phyloP scores from a whole-genome alignment of 1,140 invertebrate species.

The Drosophila ercepeae region DNA sequence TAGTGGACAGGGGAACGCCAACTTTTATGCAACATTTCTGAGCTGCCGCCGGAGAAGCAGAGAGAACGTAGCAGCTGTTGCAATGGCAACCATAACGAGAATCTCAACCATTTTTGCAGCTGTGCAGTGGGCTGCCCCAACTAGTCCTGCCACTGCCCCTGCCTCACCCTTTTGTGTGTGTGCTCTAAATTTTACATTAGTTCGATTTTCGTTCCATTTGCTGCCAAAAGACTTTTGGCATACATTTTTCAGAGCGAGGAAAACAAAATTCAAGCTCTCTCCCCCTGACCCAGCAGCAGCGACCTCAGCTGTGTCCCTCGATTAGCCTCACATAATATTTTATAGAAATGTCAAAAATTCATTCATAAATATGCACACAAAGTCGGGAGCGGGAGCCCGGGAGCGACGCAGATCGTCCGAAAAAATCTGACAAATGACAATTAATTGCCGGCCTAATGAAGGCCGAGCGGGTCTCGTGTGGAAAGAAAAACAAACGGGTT shows the following conservation, averaged over 20 bases:
- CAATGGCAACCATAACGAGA: conserved; percentile 63
- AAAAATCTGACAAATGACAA: conserved; percentile 74
- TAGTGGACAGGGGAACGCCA: conserved; percentile 34
- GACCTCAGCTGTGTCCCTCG: conserved; percentile 7
- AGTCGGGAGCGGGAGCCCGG: too few relatives aligned
- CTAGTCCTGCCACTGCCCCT: conserved; percentile 2
- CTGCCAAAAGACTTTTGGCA: conserved; percentile 55
- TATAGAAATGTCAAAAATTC: conserved; percentile 40
- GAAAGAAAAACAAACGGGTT: conserved; percentile 60
- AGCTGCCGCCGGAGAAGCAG: conserved; percentile 22
- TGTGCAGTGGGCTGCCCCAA: conserved; percentile 23
- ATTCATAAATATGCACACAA: conserved; percentile 49
- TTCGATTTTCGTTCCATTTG: conserved; percentile 81
- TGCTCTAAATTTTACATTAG: conserved; percentile 67
- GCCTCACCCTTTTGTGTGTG: not conserved
- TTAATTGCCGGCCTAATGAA: conserved; percentile 76
- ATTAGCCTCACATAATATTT: conserved; percentile 32
- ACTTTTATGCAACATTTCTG: conserved; percentile 72
- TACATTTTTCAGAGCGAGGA: conserved; percentile 44
- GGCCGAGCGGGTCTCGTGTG: conserved; percentile 1
- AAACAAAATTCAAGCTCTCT: conserved; percentile 14
- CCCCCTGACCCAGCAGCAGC: not conserved
- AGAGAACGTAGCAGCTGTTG: conserved; percentile 50
- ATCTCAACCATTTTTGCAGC: conserved; percentile 59
- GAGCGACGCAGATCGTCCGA: conserved; percentile 19